Percentiles rank a stretch among this genome's conserved stretches.
phyloP scores from a whole-genome alignment of 2,113 vertebrate genomes.

The Phalacrocorax brasilianus region DNA sequence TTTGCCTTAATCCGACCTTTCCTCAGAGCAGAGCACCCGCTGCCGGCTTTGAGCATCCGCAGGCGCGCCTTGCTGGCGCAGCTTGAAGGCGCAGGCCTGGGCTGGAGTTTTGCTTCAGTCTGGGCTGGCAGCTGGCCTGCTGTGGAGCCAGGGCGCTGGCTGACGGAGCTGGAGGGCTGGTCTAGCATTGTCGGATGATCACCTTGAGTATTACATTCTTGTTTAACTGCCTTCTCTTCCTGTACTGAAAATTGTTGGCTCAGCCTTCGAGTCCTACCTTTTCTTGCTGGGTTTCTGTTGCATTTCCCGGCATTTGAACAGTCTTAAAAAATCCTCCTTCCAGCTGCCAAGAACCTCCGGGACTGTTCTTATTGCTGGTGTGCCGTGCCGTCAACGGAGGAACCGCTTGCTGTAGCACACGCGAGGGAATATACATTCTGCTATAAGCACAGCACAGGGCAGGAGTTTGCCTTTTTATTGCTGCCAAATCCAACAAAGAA shows the following conservation, averaged over 20 bases:
- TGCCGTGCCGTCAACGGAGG: not conserved
- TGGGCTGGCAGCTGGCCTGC: not conserved
- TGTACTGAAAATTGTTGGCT: not conserved
- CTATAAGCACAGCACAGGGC: not conserved
- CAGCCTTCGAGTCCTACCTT: not conserved
- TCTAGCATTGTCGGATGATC: fast-evolving
- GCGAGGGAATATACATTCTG: not conserved
- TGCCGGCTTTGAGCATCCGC: not conserved
- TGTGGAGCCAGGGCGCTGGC: not conserved
- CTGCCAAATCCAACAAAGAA: not conserved
- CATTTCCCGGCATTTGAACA: not conserved
- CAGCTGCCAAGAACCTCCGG: not conserved
- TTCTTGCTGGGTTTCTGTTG: not conserved
- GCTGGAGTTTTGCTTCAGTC: not conserved
- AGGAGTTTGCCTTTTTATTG: not conserved
- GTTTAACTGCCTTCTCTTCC: not conserved
- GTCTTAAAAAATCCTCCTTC: not conserved
- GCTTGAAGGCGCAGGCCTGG: not conserved
- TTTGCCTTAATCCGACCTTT: not conserved
- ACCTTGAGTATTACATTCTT: fast-evolving
- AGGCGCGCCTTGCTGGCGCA: not conserved
- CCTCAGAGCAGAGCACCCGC: not conserved
- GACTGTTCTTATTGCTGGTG: not conserved
- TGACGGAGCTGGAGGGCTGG: not conserved
- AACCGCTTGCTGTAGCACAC: not conserved